Base-by-base conservation (phyloP, 2,888 invertebrate genomes). In the Philaethria dido region DNA sequence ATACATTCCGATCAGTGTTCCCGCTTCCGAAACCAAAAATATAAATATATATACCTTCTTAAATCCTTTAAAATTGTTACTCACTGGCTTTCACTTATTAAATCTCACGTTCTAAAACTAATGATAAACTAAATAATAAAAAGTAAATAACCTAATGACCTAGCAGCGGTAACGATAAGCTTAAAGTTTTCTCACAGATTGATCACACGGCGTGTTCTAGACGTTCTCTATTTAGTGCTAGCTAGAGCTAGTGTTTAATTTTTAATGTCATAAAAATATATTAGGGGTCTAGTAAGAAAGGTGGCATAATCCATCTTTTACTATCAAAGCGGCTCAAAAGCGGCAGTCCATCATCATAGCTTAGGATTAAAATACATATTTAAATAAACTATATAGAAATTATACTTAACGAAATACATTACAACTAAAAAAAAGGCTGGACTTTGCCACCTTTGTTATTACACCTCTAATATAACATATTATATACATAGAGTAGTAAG, bases 201-300 rank as follows among this genome's bases (percentile, higher is more conserved):
- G 39, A 14, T 45, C 52, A 52, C 52, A 11, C 20, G 36, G 45
- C 39, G 18, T 64, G 64, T 68, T 54, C 36, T 59, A 62, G 20
- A 39, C 54, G 61, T 62, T 65, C 57, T 62, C 68, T 47, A 48
- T 36, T 13, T 29, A 39, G 25, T 44, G 39, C 4, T 22, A 48
- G 60, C 18, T 11, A 29, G 45, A 60, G 25, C 42, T 16, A 14
- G 29, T 60, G 45, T 18, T 45, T 60, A 45, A 60, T 45, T 60
- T 18, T 22, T 22, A 3, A 5, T 42, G 57, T 25, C 57, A 42
- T 57, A 39, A 42, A 57, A 57, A 42, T 57, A 39, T 42, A 39
- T 39, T 22, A 13, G n/a, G n/a, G n/a, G n/a, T n/a, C n/a, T n/a
- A n/a, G n/a, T n/a, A n/a, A n/a, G n/a, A n/a, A n/a, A n/a, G n/a